Evolutionary conservation across 2,797 vertebrate species (phyloP).

Genomic region (Potorous gilbertii): DNA sequence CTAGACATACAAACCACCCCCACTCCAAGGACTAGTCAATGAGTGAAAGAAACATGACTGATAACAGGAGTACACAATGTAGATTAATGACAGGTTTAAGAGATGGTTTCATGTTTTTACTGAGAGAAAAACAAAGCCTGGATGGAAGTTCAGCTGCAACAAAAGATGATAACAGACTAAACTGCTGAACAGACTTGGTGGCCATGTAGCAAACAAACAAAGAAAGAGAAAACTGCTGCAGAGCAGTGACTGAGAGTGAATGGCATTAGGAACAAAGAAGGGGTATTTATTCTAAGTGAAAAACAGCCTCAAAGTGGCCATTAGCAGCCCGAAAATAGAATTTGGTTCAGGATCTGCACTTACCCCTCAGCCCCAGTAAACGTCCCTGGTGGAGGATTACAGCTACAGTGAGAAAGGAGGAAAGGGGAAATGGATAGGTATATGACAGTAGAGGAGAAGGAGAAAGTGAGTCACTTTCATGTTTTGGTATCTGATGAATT

Average conservation of each 20-base stretch:
- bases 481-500: constrained; percentile 75
- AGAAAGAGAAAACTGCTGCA: constrained; percentile 81
- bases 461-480: constrained; percentile 84
- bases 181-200: constrained; percentile 85
- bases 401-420: constrained; percentile 90
- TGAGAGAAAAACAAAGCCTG: constrained; percentile 84
- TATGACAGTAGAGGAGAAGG: constrained; percentile 85
- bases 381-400: constrained; percentile 93
- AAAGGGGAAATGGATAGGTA: constrained; percentile 88
- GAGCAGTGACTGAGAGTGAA: constrained; percentile 85
- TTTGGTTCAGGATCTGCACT: constrained; percentile 86
- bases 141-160: constrained; percentile 87
- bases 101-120: constrained; percentile 81
- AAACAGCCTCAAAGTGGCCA: constrained; percentile 85
- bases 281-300: constrained; percentile 79
- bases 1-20: constrained; percentile 89
- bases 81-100: constrained; percentile 86
- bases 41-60: constrained; percentile 82
- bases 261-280: constrained; percentile 86
- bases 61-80: constrained; percentile 82
- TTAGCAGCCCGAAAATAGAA: constrained; percentile 84
- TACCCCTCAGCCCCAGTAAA: constrained; percentile 92
- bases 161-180: constrained; percentile 83
- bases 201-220: constrained; percentile 82
- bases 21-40: constrained; percentile 83